Evolutionary conservation across 2,113 vertebrate genomes (phyloP).

Genomic region (Puffinus mauretanicus): DNA sequence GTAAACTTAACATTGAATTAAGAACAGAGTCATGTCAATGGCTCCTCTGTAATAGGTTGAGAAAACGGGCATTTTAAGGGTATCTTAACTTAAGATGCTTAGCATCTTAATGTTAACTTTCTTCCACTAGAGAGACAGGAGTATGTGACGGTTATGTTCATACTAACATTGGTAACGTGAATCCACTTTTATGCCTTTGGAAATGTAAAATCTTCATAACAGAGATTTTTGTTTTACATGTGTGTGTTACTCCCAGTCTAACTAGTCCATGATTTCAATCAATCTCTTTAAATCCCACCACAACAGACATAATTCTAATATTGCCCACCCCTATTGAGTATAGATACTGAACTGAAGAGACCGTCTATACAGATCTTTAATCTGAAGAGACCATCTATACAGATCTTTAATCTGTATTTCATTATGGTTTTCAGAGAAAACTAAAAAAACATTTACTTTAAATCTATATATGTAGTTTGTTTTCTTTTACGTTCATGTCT

Average conservation of each 20-base stretch:
- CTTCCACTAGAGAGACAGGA: background rate
- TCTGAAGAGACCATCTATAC: background rate
- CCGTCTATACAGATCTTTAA: background rate
- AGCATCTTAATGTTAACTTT: background rate
- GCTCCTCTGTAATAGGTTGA: rapidly evolving
- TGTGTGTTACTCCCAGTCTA: background rate
- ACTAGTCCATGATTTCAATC: background rate
- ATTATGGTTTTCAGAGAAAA: background rate
- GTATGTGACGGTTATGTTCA: background rate
- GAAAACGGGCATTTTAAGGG: background rate
- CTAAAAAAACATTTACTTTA: background rate
- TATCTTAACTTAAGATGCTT: background rate
- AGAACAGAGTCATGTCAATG: background rate
- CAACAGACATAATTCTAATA: background rate
- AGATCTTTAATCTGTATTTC: background rate
- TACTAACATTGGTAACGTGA: background rate
- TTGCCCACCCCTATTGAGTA: background rate
- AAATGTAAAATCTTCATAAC: background rate
- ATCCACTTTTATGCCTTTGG: background rate
- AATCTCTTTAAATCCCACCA: background rate
- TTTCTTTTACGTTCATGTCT: background rate
- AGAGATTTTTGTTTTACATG: background rate
- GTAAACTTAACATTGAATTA: background rate
- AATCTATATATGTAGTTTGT: background rate
- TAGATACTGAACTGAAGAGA: background rate